A percentile compares a stretch with the other conserved stretches of the same genome.
phyloP scores from a whole-genome alignment of 2,888 invertebrate species.

The Glomeris marginata region DNA sequence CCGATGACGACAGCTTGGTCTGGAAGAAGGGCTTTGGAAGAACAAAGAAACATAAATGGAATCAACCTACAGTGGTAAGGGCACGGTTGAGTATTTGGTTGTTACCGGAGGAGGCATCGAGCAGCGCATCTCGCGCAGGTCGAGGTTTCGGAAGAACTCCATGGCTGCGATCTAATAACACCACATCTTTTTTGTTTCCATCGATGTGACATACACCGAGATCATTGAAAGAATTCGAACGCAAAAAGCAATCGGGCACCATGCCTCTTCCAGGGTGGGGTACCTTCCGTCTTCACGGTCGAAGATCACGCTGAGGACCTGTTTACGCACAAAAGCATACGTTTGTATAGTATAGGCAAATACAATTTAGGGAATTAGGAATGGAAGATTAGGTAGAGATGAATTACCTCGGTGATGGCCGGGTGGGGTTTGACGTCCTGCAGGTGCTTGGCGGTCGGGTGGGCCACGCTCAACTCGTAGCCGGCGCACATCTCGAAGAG shows the following conservation, averaged over 20 bases:
- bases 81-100: not conserved
- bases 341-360: not conserved
- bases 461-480: constrained; percentile 56
- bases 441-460: constrained; percentile 56
- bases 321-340: constrained; percentile 13
- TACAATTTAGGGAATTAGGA: not conserved
- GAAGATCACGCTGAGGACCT: constrained; percentile 66
- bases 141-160: constrained; percentile 74
- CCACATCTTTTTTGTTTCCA: too few species aligned
- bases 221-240: constrained; percentile 1
- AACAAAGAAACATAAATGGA: not conserved
- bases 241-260: not conserved
- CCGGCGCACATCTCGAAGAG: constrained; percentile 86
- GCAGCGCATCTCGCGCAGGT: constrained; percentile 63
- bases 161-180: constrained; percentile 45
- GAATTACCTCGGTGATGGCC: constrained; percentile 39
- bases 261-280: constrained; percentile 54
- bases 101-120: constrained; percentile 3
- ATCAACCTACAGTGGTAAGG: not conserved
- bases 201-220: constrained; percentile 1
- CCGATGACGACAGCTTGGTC: constrained; percentile 6
- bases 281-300: constrained; percentile 47
- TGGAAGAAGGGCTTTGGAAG: constrained; percentile 9
- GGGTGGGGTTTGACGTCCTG: constrained; percentile 45
- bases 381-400: not conserved